Evolutionary conservation across 2,797 vertebrate species (phyloP).

Genomic region (Coccyzus lansbergi): DNA sequence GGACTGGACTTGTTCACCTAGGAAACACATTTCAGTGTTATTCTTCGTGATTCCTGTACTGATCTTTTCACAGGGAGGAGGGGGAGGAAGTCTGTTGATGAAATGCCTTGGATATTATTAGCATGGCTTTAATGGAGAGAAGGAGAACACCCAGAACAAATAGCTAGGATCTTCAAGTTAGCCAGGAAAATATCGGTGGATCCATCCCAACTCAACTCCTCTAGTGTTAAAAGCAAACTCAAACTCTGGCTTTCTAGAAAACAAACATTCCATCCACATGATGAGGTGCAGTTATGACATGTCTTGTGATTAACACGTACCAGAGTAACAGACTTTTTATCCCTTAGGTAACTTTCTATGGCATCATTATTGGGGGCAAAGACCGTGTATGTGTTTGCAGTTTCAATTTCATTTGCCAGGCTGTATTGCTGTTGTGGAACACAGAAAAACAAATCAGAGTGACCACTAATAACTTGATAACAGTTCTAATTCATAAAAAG

Average conservation of each 20-base stretch:
- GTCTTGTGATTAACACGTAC: constrained; percentile 73
- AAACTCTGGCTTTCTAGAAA: neutral
- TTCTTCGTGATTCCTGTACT: neutral
- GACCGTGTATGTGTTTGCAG: constrained; percentile 81
- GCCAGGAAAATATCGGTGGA: neutral
- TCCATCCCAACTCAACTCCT: neutral
- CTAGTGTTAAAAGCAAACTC: neutral
- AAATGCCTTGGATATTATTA: neutral
- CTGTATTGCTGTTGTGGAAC: constrained; percentile 81
- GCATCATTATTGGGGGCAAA: constrained; percentile 88
- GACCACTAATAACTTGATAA: neutral
- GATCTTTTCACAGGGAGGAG: neutral
- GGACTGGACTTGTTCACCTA: neutral
- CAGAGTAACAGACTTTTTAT: constrained; percentile 76
- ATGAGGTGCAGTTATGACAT: neutral
- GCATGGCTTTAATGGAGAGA: neutral
- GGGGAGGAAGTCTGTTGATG: neutral
- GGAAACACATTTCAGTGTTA: neutral
- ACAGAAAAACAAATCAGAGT: neutral
- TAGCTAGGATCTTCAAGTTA: neutral
- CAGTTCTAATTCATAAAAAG: neutral
- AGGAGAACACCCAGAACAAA: neutral
- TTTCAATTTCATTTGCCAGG: constrained; percentile 82
- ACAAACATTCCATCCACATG: neutral
- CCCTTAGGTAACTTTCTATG: constrained; percentile 80